Percentiles rank a stretch among this genome's conserved stretches.
Conservation (phyloP, 2,888 invertebrate genomes). For the Tipula confusa region DNA sequence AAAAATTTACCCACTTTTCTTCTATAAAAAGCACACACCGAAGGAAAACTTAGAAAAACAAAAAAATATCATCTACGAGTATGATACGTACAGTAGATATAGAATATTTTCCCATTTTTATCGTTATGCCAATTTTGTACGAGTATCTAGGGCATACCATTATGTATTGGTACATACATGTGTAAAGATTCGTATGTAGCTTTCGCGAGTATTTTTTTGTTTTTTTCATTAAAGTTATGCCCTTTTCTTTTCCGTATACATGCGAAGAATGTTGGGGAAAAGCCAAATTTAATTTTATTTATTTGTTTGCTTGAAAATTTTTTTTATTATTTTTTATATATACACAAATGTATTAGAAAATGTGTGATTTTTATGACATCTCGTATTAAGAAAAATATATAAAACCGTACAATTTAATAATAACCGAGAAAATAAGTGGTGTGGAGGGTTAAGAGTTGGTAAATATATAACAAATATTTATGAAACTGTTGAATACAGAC, state of each 20-base stretch:
- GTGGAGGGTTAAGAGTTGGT: background rate
- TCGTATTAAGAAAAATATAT: background rate
- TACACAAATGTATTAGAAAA: background rate
- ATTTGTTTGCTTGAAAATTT: background rate
- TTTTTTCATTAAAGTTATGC: background rate
- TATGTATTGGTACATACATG: too few relatives aligned
- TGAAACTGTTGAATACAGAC: background rate
- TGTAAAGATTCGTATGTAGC: too few relatives aligned
- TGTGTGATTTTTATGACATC: constrained; percentile 20
- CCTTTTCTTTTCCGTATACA: background rate
- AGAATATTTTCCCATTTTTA: background rate
- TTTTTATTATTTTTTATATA: too few relatives aligned
- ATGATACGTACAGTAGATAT: too few relatives aligned
- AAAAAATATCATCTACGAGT: too few relatives aligned
- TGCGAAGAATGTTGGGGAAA: background rate
- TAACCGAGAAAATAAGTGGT: background rate
- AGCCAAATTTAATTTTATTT: background rate
- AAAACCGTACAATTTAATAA: too few relatives aligned
- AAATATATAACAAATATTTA: background rate
- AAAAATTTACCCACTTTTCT: too few relatives aligned
- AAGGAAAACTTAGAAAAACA: too few relatives aligned
- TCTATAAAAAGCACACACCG: too few relatives aligned
- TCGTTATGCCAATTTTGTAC: too few relatives aligned
- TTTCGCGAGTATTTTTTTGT: background rate
- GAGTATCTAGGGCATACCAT: too few relatives aligned